phyloP scores from a whole-genome alignment of 2,113 vertebrate species.

The Seriola rivoliana region DNA sequence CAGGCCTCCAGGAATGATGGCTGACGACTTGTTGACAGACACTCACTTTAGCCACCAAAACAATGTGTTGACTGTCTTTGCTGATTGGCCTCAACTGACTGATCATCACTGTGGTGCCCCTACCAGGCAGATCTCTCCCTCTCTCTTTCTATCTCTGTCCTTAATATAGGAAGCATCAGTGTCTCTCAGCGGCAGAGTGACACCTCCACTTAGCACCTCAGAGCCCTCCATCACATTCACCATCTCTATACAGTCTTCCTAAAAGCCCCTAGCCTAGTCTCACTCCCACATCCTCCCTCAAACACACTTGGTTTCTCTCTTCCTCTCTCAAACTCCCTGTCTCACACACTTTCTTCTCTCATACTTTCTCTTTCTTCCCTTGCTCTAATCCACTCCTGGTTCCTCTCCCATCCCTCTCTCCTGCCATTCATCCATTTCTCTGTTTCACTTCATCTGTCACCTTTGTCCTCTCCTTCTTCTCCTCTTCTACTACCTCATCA shows the following conservation, averaged over 20 bases:
- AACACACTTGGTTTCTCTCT: background rate
- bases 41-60: background rate
- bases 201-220: conserved; percentile 18
- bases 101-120: background rate
- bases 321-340: background rate
- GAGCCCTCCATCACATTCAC: background rate
- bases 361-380: background rate
- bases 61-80: background rate
- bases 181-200: conserved; percentile 13
- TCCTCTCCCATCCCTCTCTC: background rate
- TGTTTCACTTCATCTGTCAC: background rate
- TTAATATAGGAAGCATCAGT: conserved; percentile 16
- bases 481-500: conserved; percentile 11
- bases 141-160: background rate
- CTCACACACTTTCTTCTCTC: background rate
- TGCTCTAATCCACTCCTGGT: background rate
- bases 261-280: background rate
- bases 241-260: background rate
- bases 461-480: conserved; percentile 5
- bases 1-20: background rate
- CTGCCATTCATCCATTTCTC: background rate
- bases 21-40: background rate
- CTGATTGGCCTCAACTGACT: background rate
- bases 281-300: conserved; percentile 12
- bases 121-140: background rate